Evolutionary conservation across 2,888 invertebrate genomes (phyloP), one percentile per base, ranked within the genome.

Genomic region (Trichacis sp.): DNA sequence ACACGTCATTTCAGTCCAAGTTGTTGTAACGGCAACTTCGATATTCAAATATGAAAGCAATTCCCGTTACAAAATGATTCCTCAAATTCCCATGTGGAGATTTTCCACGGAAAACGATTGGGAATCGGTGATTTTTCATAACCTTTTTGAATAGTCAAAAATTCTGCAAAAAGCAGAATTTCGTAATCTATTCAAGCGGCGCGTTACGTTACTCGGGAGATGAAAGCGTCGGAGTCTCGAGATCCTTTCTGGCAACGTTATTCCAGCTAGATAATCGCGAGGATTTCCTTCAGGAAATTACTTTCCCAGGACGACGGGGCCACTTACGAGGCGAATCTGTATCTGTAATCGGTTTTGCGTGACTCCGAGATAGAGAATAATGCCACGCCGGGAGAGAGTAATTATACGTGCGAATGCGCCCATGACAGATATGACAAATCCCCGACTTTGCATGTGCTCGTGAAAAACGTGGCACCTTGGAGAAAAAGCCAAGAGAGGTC

Each of bases 261-360:
- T 75, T 78, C 73, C 72, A 74, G 73, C 57, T 56, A 74, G 77
- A 79, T 79, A 79, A 77, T 77, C 77, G 74, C 71, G 62, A 70
- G 77, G 78, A 78, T 80, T 80, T 80, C 79, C 78, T 75, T 51
- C 73, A 75, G 78, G 79, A 80, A 80, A 80, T 78, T 80, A 78
- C 78, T 78, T 77, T 78, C 72, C 70, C 78, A 75, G 74, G 70
- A 70, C 73, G 73, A 74, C 73, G 68, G 68, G 64, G 68, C 64
- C 70, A 54, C 64, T 60, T 56, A 69, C 69, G 64, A 49, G 49
- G 58, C 60, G 60, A 58, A 66, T 61, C 65, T 66, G 64, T 66
- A 66, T 64, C 63, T 66, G 64, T 61, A 63, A 69, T 69, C 65
- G 59, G 55, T 69, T 66, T 69, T 64, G 69, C 65, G 59, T 64